These are phyloP conservation scores for Odontesthes bonariensis DNA, from an alignment of 2,113 vertebrate genomes.

Conservation along the genomic window DNA sequence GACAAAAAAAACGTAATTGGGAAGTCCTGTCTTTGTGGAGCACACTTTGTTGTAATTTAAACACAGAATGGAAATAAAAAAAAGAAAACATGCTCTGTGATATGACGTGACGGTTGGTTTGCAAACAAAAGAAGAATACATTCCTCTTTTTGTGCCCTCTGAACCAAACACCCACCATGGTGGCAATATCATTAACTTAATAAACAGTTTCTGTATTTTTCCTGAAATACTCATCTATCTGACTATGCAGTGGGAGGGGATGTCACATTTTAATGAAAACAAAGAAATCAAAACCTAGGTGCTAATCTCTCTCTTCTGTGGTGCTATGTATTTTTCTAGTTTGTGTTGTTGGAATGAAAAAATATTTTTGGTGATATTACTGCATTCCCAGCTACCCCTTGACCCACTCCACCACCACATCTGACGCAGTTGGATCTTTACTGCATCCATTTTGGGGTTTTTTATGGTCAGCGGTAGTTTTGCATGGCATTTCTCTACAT, in stretches of 20 bases:
- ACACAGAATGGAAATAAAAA: slow-evolving; percentile 80
- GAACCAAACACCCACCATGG: slow-evolving; percentile 42
- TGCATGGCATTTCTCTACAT: slow-evolving; percentile 65
- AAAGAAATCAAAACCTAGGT: slow-evolving; percentile 82
- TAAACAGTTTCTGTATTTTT: slow-evolving; percentile 57
- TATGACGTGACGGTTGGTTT: slow-evolving; percentile 80
- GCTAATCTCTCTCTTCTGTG: slow-evolving; percentile 89
- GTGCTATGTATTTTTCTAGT: slow-evolving; percentile 89
- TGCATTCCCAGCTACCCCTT: slow-evolving; percentile 52
- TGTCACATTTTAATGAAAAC: slow-evolving; percentile 74
- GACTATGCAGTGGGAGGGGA: slow-evolving; percentile 78
- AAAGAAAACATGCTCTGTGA: slow-evolving; percentile 72
- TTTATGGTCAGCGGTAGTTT: not conserved
- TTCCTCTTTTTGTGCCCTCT: slow-evolving; percentile 65
- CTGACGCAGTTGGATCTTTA: slow-evolving; percentile 44
- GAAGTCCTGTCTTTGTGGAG: slow-evolving; percentile 75
- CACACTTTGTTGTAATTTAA: slow-evolving; percentile 81
- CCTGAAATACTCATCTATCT: slow-evolving; percentile 51
- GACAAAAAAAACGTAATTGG: slow-evolving; percentile 26
- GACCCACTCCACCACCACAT: slow-evolving; percentile 42
- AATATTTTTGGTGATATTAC: slow-evolving; percentile 67
- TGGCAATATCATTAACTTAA: slow-evolving; percentile 72
- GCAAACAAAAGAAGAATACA: slow-evolving; percentile 50
- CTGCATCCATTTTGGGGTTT: slow-evolving; percentile 42
- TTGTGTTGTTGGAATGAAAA: slow-evolving; percentile 74